A percentile compares a stretch with the other conserved stretches of the same genome.
phyloP scores from a whole-genome alignment of 92 coral and sea anemone genomes.

The Palythoa caribaeorum region DNA sequence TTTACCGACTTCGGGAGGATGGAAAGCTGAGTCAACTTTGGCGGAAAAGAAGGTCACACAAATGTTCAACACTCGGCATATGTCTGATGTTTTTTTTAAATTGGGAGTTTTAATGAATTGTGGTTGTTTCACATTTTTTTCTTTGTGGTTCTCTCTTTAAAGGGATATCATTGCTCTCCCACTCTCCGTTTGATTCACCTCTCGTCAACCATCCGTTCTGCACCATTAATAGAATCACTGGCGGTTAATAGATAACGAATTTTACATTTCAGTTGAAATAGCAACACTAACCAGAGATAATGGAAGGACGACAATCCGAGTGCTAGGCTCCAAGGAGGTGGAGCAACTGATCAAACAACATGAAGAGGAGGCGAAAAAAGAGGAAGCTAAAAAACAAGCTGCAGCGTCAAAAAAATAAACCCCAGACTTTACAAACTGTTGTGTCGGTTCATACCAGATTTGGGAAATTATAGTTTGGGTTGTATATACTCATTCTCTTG shows the following conservation, averaged over 20 bases:
- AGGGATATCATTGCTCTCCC: no score
- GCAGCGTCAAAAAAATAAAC: slow-evolving; percentile 37
- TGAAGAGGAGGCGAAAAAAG: slow-evolving; percentile 88
- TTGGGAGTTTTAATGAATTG: no score
- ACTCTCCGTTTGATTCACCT: no score
- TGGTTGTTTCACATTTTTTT: no score
- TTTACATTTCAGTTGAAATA: slow-evolving; percentile 84
- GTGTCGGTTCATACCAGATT: background rate
- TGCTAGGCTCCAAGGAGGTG: slow-evolving; percentile 80
- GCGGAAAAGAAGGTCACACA: no score
- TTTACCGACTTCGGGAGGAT: no score
- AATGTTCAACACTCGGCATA: no score
- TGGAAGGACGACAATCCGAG: slow-evolving; percentile 76
- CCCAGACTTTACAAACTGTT: background rate
- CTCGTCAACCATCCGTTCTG: no score
- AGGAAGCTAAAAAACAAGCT: slow-evolving; percentile 86
- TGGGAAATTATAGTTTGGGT: background rate
- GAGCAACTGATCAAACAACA: slow-evolving; percentile 77
- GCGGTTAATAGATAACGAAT: background rate
- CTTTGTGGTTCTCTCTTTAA: no score
- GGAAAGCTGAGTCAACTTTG: no score
- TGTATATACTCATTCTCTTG: background rate
- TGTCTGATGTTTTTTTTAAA: no score
- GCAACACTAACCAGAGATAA: slow-evolving; percentile 95
- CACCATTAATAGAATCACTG: no score